Evolutionary conservation across 37 sponge, comb jelly and placozoan genomes (phyloP).

Genomic region (Agelas oroides): DNA sequence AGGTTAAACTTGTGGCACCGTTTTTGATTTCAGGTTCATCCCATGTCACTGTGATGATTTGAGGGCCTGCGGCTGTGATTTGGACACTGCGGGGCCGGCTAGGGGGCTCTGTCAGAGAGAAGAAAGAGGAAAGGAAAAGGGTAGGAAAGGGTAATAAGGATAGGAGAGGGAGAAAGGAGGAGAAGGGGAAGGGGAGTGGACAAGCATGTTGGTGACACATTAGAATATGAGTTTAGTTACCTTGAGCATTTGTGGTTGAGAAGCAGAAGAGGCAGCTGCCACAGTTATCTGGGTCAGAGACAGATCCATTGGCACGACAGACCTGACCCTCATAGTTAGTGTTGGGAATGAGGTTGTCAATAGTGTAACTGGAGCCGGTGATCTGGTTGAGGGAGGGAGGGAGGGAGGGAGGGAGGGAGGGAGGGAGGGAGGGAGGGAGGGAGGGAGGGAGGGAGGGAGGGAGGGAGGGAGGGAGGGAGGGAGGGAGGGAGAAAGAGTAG

Average conservation of each 20-base stretch:
- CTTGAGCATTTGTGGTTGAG: too few species aligned
- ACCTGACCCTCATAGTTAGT: conserved; percentile 11
- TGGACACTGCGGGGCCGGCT: not conserved
- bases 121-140: too few species aligned
- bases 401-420: too few species aligned
- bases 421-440: conserved; percentile 29
- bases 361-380: not conserved
- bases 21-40: not conserved
- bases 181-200: too few species aligned
- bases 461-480: conserved; percentile 49
- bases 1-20: not conserved
- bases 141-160: conserved; percentile 1
- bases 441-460: conserved; percentile 35
- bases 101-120: not conserved
- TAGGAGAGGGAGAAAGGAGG: conserved; percentile 10
- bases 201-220: too few species aligned
- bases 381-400: not conserved
- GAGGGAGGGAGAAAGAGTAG: conserved; percentile 37
- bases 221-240: too few species aligned
- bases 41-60: not conserved
- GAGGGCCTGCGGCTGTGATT: not conserved
- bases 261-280: conserved; percentile 16
- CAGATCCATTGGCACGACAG: not conserved
- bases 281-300: conserved; percentile 24
- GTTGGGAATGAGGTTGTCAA: not conserved